Evolutionary conservation across 2,888 invertebrate genomes (phyloP).

Genomic region (Protophormia terraenovae): DNA sequence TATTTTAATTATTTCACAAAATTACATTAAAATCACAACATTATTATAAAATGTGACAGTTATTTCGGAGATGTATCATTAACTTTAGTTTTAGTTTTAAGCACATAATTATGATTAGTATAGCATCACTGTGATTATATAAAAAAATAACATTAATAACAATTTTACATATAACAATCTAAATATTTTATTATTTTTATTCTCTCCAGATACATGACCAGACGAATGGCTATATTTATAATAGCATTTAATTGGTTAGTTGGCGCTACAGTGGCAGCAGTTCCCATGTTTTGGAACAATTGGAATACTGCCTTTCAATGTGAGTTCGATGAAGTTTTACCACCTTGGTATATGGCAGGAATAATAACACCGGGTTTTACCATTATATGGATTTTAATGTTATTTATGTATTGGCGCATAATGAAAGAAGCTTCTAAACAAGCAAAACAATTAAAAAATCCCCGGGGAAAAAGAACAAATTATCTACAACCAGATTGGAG

Average conservation of each 20-base stretch:
- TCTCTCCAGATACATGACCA: slow-evolving; percentile 85
- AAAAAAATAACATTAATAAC: no score
- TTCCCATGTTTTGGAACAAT: slow-evolving; percentile 90
- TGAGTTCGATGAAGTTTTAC: slow-evolving; percentile 86
- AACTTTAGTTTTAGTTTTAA: no score
- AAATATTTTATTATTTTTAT: background rate
- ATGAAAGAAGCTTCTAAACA: slow-evolving; percentile 90
- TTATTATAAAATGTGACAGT: no score
- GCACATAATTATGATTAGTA: no score
- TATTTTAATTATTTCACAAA: no score
- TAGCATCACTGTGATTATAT: no score
- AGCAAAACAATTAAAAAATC: slow-evolving; percentile 85
- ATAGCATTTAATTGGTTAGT: slow-evolving; percentile 87
- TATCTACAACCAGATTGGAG: slow-evolving; percentile 85
- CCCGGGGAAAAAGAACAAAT: slow-evolving; percentile 77
- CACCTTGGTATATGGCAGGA: slow-evolving; percentile 81
- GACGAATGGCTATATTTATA: slow-evolving; percentile 84
- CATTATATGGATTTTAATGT: slow-evolving; percentile 88
- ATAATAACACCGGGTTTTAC: slow-evolving; percentile 88
- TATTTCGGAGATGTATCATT: no score
- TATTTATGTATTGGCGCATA: slow-evolving; percentile 89
- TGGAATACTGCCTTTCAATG: slow-evolving; percentile 85
- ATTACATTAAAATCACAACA: no score
- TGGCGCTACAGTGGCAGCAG: slow-evolving; percentile 85
- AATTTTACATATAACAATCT: background rate